Evolutionary conservation across 1,140 invertebrate genomes (phyloP).

Genomic region (Drosophila leontia): DNA sequence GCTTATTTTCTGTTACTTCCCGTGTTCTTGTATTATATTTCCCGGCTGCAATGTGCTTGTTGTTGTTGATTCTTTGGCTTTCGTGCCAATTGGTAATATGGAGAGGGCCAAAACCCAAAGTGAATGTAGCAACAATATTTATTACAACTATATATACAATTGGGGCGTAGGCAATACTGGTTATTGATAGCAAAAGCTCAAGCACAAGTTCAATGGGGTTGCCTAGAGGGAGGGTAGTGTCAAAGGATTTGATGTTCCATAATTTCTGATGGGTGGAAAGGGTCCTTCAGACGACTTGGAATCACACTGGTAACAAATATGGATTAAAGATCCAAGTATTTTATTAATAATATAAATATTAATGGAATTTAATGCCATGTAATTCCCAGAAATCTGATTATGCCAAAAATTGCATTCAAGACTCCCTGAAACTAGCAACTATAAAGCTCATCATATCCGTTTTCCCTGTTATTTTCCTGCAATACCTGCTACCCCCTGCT

Average conservation of each 20-base stretch:
- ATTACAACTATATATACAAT: conserved; percentile 44
- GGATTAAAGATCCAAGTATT: neutral
- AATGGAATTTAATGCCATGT: too few species aligned
- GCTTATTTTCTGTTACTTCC: conserved; percentile 17
- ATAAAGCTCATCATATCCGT: conserved; percentile 24
- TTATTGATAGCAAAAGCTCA: conserved; percentile 27
- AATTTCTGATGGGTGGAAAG: neutral
- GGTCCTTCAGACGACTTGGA: neutral
- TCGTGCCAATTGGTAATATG: conserved; percentile 38
- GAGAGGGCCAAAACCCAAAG: conserved; percentile 16
- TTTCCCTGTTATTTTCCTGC: neutral
- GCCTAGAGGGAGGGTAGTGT: neutral
- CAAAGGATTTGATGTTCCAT: conserved; percentile 12
- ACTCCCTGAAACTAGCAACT: neutral
- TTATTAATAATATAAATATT: too few species aligned
- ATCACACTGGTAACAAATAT: neutral
- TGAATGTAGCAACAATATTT: conserved; percentile 48
- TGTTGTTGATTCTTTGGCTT: conserved; percentile 23
- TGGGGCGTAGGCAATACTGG: conserved; percentile 20
- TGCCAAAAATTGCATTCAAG: too few species aligned
- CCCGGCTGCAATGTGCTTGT: conserved; percentile 3
- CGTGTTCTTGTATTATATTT: conserved; percentile 16
- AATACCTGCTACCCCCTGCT: conserved; percentile 1
- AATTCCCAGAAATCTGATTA: too few species aligned
- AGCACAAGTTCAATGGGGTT: conserved; percentile 5